Conservation (phyloP, 2,797 vertebrate genomes). For the Limnodromus scolopaceus region DNA sequence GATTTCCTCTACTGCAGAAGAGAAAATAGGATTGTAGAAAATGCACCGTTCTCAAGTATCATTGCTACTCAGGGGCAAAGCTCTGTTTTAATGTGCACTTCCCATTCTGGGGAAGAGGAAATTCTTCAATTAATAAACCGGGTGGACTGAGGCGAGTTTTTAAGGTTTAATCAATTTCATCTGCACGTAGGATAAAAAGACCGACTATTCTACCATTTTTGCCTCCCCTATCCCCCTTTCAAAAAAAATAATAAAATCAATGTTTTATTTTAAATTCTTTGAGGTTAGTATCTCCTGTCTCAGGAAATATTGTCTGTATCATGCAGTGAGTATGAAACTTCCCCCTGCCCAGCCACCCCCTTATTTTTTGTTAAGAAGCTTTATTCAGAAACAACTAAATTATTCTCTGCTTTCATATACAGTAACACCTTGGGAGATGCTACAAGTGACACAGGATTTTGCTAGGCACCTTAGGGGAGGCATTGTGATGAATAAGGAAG, state of each 20-base stretch:
- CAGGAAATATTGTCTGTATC: conserved; percentile 85
- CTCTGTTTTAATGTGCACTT: conserved; percentile 84
- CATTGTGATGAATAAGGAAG: conserved; percentile 19
- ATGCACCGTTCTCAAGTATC: conserved; percentile 81
- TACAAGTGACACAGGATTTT: conserved; percentile 62
- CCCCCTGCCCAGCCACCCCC: background rate
- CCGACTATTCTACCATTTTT: conserved; percentile 77
- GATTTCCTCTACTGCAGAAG: conserved; percentile 78
- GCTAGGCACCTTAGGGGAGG: conserved; percentile 47
- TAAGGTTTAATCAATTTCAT: conserved; percentile 92
- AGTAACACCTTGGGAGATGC: conserved; percentile 66
- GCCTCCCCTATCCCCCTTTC: conserved; percentile 53
- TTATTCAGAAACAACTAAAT: conserved; percentile 70
- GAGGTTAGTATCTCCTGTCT: conserved; percentile 84
- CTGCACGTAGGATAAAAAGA: conserved; percentile 86
- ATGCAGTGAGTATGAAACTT: conserved; percentile 72
- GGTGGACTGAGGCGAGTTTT: conserved; percentile 82
- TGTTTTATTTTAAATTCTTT: conserved; percentile 84
- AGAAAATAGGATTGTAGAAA: conserved; percentile 82
- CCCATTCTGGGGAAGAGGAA: conserved; percentile 91
- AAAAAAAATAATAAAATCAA: conserved; percentile 77
- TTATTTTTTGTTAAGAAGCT: conserved; percentile 52
- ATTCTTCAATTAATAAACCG: conserved; percentile 89
- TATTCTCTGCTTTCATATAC: conserved; percentile 64
- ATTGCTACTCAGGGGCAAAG: conserved; percentile 79